Percentiles rank a stretch among this genome's conserved stretches.
Evolutionary conservation across 92 coral and sea anemone species (phyloP).

Genomic region (Heliopora coerulea): DNA sequence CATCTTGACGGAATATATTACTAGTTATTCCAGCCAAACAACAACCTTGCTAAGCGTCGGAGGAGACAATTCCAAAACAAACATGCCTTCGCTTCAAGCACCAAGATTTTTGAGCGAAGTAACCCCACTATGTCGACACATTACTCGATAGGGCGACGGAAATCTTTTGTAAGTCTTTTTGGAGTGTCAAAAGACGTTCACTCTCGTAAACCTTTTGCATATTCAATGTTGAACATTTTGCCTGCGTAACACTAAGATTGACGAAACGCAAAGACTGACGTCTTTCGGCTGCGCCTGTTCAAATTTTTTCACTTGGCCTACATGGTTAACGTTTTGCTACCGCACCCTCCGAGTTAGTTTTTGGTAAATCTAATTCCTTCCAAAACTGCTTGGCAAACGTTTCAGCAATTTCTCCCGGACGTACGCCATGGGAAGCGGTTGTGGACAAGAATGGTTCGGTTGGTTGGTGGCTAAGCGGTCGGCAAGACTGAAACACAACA

Average conservation of each 20-base stretch:
- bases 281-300: slow-evolving; percentile 52
- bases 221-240: background rate
- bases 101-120: too few species aligned
- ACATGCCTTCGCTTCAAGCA: too few species aligned
- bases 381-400: too few species aligned
- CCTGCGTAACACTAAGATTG: background rate
- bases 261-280: background rate
- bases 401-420: background rate
- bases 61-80: too few species aligned
- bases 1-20: slow-evolving; percentile 48
- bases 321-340: slow-evolving; percentile 59
- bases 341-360: slow-evolving; percentile 51
- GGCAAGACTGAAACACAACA: background rate
- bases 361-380: too few species aligned
- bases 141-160: too few species aligned
- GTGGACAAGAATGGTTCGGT: background rate
- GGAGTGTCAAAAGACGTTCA: background rate
- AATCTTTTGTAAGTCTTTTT: background rate
- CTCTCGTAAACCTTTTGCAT: background rate
- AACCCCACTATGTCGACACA: too few species aligned
- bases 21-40: background rate
- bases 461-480: background rate
- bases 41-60: background rate
- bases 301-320: slow-evolving; percentile 58
- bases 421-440: background rate